Percentiles rank a stretch among this genome's conserved stretches.
phyloP scores from a whole-genome alignment of 2,113 vertebrate species.

The Scomber scombrus region DNA sequence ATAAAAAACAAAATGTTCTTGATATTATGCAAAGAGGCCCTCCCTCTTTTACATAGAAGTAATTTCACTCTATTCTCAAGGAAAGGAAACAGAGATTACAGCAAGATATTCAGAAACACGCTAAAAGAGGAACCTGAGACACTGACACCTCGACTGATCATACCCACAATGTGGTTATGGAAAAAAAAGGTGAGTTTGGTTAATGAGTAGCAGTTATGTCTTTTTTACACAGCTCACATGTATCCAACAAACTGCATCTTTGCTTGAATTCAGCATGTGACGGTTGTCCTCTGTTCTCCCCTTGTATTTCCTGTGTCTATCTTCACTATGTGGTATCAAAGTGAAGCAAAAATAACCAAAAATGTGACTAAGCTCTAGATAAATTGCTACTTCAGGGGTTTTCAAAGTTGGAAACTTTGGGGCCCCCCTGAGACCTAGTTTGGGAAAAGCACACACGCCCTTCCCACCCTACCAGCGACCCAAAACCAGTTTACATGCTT shows the following conservation, averaged over 20 bases:
- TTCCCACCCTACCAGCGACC: too few species aligned
- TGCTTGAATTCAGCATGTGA: neutral
- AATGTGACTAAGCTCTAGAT: neutral
- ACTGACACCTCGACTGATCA: slow-evolving; percentile 23
- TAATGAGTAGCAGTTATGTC: neutral
- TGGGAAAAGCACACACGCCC: too few species aligned
- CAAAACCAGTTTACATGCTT: too few species aligned
- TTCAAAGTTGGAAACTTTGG: too few species aligned
- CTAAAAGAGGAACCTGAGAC: slow-evolving; percentile 12
- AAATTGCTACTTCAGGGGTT: neutral
- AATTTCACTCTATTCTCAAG: neutral
- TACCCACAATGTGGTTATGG: neutral
- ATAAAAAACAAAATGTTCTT: neutral
- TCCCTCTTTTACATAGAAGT: neutral
- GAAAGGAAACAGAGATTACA: neutral
- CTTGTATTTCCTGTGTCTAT: neutral
- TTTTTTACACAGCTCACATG: neutral
- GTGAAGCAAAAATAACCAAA: neutral
- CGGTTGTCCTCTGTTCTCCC: neutral
- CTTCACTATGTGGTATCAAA: neutral
- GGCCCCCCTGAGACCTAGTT: too few species aligned
- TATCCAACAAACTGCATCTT: neutral
- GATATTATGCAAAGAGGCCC: neutral
- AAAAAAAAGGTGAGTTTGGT: slow-evolving; percentile 7
- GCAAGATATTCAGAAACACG: neutral